Evolutionary conservation across 2,797 vertebrate genomes (phyloP).

Genomic region (Lutjanus argentimaculatus): DNA sequence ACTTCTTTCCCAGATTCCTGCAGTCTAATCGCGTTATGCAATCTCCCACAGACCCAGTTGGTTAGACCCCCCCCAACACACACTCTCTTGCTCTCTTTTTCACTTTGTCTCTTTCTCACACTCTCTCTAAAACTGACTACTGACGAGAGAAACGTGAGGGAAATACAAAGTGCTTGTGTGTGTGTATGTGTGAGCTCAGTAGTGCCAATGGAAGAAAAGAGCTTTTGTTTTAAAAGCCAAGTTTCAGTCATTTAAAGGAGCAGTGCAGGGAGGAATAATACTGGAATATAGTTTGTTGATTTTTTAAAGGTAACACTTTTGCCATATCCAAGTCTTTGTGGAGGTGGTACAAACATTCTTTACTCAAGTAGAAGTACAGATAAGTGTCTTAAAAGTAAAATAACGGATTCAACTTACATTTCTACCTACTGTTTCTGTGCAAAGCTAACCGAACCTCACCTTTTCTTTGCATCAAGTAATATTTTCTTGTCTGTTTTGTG

Average conservation of each 20-base stretch:
- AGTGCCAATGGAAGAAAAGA: conserved; percentile 45
- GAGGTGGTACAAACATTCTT: no score
- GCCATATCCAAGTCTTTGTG: not conserved
- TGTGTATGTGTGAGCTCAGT: conserved; percentile 26
- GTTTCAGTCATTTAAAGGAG: conserved; percentile 24
- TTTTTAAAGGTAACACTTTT: not conserved
- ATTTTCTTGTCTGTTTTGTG: no score
- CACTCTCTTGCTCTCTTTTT: conserved; percentile 10
- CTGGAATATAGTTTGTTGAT: not conserved
- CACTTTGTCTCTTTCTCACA: conserved; percentile 46
- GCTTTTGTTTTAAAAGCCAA: conserved; percentile 44
- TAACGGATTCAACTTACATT: no score
- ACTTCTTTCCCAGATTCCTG: conserved; percentile 73
- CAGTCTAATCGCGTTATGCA: conserved; percentile 74
- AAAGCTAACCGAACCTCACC: no score
- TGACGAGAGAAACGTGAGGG: conserved; percentile 52
- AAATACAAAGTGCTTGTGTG: conserved; percentile 57
- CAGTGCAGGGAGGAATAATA: not conserved
- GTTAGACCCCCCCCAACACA: conserved; percentile 15
- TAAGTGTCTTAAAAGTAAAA: no score
- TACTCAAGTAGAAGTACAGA: no score
- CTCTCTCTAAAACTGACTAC: conserved; percentile 47
- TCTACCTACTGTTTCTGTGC: no score
- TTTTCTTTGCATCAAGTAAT: no score
- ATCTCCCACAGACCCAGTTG: conserved; percentile 60